Evolutionary conservation across 2,888 invertebrate species (phyloP).

Genomic region (Iphiclides podalirius): DNA sequence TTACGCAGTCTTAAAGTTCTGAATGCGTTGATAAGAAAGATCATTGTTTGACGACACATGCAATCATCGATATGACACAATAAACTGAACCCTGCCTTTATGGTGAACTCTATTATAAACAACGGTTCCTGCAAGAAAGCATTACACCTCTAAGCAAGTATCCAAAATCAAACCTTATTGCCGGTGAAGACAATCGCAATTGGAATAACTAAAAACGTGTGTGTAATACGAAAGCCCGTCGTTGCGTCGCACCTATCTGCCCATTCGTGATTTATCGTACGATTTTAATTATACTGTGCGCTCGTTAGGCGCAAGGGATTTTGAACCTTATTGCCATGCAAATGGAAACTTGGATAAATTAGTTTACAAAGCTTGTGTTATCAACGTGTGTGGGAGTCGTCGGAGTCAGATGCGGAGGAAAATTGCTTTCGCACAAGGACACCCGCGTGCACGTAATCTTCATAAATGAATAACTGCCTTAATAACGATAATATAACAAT

Average conservation of each 20-base stretch:
- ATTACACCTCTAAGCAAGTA: background rate
- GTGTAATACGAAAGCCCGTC: slow-evolving; percentile 4
- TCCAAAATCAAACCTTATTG: background rate
- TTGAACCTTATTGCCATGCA: slow-evolving; percentile 22
- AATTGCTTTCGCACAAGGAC: slow-evolving; percentile 26
- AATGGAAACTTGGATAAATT: too few species aligned
- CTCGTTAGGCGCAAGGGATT: slow-evolving; percentile 18
- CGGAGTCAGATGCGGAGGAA: slow-evolving; percentile 22
- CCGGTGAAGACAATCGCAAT: background rate
- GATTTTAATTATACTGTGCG: slow-evolving; percentile 13
- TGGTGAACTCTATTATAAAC: slow-evolving; percentile 18
- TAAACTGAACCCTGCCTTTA: slow-evolving; percentile 9
- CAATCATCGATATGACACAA: slow-evolving; percentile 18
- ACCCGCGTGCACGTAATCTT: too few species aligned
- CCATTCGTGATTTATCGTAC: slow-evolving; percentile 20
- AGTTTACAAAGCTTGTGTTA: slow-evolving; percentile 21
- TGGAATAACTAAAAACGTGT: background rate
- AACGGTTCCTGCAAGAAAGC: slow-evolving; percentile 1
- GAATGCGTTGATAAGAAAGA: too few species aligned
- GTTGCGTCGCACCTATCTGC: slow-evolving; percentile 8
- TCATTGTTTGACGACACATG: slow-evolving; percentile 13
- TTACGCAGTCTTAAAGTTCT: too few species aligned
- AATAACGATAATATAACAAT: too few species aligned
- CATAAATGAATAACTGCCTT: too few species aligned
- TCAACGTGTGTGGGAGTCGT: slow-evolving; percentile 47